Conservation (phyloP, 2,113 vertebrate genomes). For the Egretta garzetta region DNA sequence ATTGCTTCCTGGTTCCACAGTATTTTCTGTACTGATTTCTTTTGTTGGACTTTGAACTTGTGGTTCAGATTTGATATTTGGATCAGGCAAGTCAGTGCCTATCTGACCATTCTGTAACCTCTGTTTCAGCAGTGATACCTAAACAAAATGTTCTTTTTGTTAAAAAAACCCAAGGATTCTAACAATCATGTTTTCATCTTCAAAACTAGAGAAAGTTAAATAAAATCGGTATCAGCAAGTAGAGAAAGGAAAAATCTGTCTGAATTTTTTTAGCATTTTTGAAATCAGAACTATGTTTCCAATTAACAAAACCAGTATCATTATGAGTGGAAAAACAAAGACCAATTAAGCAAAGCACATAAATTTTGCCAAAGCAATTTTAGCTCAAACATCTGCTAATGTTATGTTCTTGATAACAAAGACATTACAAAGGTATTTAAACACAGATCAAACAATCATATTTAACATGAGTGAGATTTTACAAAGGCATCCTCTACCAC, state of each 20-base stretch:
- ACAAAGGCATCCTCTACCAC: neutral
- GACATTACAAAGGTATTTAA: neutral
- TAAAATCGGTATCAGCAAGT: neutral
- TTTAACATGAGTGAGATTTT: neutral
- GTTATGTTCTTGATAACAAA: neutral
- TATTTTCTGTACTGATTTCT: constrained; percentile 60
- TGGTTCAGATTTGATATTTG: constrained; percentile 35
- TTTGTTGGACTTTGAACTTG: constrained; percentile 65
- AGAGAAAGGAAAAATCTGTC: neutral
- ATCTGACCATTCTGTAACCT: constrained; percentile 75
- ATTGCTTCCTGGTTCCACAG: constrained; percentile 28
- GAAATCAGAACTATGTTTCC: neutral
- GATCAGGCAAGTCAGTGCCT: constrained; percentile 60
- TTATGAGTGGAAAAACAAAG: neutral
- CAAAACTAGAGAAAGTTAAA: neutral
- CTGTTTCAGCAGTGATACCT: constrained; percentile 92
- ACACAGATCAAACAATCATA: neutral
- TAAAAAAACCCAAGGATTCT: neutral
- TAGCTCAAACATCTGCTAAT: neutral
- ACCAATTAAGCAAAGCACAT: neutral
- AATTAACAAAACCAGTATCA: neutral
- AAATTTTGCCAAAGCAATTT: neutral
- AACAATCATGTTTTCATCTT: neutral
- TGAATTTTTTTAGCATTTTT: neutral
- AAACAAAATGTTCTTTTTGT: neutral